phyloP scores from a whole-genome alignment of 64 coral and sea anemone genomes.

The Acropora yongei region DNA sequence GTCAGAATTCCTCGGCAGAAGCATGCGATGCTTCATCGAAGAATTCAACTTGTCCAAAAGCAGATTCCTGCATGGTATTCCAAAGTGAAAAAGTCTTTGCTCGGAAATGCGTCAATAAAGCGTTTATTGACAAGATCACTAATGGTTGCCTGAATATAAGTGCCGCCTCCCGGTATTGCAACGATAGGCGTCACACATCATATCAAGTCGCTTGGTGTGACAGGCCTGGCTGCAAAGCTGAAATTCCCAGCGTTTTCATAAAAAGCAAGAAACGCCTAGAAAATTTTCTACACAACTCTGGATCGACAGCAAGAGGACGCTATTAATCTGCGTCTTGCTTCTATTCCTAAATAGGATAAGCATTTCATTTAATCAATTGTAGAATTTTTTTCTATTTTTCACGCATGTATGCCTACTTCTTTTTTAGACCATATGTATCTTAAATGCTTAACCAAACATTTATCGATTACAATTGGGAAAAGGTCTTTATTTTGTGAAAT shows the following conservation, averaged over 20 bases:
- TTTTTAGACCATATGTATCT: no score
- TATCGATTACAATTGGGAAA: no score
- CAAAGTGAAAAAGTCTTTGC: background rate
- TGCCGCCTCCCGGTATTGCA: background rate
- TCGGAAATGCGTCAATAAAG: constrained; percentile 12
- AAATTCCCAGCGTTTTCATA: background rate
- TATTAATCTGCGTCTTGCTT: no score
- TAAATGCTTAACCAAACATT: no score
- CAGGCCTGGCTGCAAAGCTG: constrained; percentile 10
- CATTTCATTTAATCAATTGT: no score
- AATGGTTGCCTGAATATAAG: background rate
- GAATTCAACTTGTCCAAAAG: constrained; percentile 26
- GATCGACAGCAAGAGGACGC: no score
- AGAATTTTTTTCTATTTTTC: no score
- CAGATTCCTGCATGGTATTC: background rate
- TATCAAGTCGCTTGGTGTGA: background rate
- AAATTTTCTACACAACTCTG: background rate
- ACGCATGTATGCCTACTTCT: no score
- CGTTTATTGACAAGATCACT: background rate
- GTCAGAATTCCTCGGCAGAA: background rate
- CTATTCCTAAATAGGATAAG: no score
- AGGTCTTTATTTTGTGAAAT: no score
- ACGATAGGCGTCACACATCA: background rate
- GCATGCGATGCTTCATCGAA: background rate
- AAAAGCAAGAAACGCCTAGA: no score